phyloP scores from a whole-genome alignment of 2,797 vertebrate genomes.

The Parauchenoglanis ngamensis region DNA sequence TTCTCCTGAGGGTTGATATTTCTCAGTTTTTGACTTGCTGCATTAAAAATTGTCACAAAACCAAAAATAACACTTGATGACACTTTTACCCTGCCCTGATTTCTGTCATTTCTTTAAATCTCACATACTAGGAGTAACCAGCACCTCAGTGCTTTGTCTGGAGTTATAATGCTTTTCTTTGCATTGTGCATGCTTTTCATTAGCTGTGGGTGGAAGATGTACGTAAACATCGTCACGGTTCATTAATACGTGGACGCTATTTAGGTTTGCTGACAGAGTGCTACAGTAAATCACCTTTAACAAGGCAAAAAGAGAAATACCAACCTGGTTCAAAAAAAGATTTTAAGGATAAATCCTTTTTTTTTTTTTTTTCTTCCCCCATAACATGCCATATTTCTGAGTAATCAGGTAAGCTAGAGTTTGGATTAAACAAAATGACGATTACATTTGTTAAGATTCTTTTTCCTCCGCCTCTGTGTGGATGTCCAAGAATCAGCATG shows the following conservation, averaged over 20 bases:
- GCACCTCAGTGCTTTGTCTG: background rate
- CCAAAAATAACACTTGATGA: conserved; percentile 78
- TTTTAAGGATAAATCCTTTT: background rate
- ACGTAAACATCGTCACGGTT: background rate
- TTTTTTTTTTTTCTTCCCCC: background rate
- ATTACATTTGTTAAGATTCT: background rate
- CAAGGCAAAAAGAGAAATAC: background rate
- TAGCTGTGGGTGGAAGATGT: background rate
- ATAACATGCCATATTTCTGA: background rate
- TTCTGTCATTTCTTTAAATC: conserved; percentile 54
- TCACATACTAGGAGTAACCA: background rate
- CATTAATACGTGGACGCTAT: background rate
- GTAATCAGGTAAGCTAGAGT: background rate
- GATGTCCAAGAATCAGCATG: background rate
- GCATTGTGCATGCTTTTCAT: background rate
- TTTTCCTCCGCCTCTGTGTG: background rate
- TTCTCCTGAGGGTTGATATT: conserved; percentile 40
- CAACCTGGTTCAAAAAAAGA: background rate
- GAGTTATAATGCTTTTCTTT: background rate
- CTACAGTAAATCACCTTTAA: background rate
- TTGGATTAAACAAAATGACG: background rate
- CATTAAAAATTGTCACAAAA: conserved; percentile 72
- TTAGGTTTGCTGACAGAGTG: background rate
- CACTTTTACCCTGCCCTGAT: conserved; percentile 47
- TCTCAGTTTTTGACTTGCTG: conserved; percentile 68